These are phyloP conservation scores for Ophion ellenae DNA, from an alignment of 2,888 invertebrate species.

Conservation along the genomic window DNA sequence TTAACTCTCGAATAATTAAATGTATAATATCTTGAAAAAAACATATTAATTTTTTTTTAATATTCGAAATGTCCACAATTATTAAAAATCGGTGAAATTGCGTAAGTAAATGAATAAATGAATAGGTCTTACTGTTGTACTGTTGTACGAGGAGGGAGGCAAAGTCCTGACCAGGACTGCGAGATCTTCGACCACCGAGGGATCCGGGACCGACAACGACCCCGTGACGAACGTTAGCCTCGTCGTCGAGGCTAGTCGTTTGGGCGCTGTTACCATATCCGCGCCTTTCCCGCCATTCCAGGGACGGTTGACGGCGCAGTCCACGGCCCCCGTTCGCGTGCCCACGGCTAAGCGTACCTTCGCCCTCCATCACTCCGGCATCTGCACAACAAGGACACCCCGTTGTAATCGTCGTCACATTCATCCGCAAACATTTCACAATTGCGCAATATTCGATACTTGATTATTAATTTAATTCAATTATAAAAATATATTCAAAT, in stretches of 20 bases:
- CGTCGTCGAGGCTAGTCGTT: conserved; percentile 79
- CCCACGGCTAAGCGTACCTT: conserved; percentile 80
- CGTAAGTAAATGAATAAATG: not conserved
- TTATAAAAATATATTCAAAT: too few species aligned
- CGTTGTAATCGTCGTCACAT: too few species aligned
- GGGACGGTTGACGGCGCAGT: conserved; percentile 85
- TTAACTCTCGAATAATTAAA: too few species aligned
- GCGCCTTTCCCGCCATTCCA: conserved; percentile 86
- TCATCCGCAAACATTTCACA: too few species aligned
- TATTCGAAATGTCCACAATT: not conserved
- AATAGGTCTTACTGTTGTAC: conserved; percentile 72
- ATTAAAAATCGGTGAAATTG: not conserved
- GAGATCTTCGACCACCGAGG: conserved; percentile 73
- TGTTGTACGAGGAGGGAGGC: conserved; percentile 78
- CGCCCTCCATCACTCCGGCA: conserved; percentile 80
- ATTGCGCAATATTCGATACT: too few species aligned
- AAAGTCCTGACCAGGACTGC: conserved; percentile 78
- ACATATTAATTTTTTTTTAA: not conserved
- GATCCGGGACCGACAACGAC: conserved; percentile 71
- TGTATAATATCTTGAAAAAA: not conserved
- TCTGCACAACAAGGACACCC: conserved; percentile 66
- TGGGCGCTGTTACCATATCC: conserved; percentile 86
- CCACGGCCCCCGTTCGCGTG: conserved; percentile 80
- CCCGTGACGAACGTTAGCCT: conserved; percentile 76
- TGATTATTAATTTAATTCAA: too few species aligned